Base-by-base conservation (phyloP, 2,797 vertebrate genomes). In the Meriones psammophilus region DNA sequence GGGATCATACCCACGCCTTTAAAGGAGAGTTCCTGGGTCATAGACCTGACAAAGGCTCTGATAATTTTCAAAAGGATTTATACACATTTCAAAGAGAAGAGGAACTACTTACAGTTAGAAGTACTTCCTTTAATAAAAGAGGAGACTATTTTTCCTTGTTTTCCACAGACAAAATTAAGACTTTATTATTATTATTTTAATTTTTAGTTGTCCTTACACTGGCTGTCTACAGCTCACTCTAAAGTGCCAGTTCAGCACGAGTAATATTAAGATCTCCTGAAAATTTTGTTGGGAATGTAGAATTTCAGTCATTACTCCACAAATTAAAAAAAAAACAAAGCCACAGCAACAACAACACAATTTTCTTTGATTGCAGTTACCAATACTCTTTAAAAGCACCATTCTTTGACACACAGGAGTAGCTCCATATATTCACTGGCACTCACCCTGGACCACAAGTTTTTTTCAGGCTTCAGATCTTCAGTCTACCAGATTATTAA, bases 11-110 rank as follows among this genome's bases (percentile, higher is more conserved):
- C 42, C 12, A 24, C 24, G 54, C 24, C 58, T 88, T 92, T 64
- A 36, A 88, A 73, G 58, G 58, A 91, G 33, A 87, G 26, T 56
- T 88, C 30, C 69, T 39, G 4, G 58, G 54, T 73, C 84, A 42
- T 64, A 78, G 88, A 85, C 5, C 30, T 66, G 56, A 89, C 64
- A 71, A 50, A 87, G 76, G 14, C 74, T 62, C 24, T 58, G 10
- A 58, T 71, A 56, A 42, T 89, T 73, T 92, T 92, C 56, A 89
- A 71, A 64, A 71, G 50, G 4, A 54, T 42, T 89, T 71, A 71
- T 39, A 64, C 42, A 56, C 62, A 56, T 84, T 88, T 96, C 78
- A 71, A 80, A 58, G 78, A 88, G 78, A 78, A 64, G n/a, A 88
- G 71, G 78, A 83, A 84, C 64, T 74, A 78, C 54, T 88, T 71